phyloP scores from a whole-genome alignment of 2,797 vertebrate genomes.

The Toxotes lorentzi region DNA sequence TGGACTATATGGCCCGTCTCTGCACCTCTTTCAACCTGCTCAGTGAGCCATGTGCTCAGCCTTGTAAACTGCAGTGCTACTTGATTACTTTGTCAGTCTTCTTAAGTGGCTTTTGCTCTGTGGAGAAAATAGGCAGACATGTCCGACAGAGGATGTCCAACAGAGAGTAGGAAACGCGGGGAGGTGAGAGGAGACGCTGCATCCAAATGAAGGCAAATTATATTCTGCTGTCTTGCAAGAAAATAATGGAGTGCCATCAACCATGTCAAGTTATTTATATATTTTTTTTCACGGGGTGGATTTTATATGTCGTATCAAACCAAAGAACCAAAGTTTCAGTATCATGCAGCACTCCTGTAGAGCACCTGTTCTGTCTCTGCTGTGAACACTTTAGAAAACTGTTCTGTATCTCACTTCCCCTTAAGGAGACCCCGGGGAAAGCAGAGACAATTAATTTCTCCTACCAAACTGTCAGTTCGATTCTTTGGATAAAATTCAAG shows the following conservation, averaged over 20 bases:
- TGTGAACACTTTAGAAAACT: constrained; percentile 37
- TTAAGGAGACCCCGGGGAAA: constrained; percentile 44
- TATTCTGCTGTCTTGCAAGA: constrained; percentile 51
- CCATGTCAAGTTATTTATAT: constrained; percentile 5
- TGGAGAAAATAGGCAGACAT: constrained; percentile 66
- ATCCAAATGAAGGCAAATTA: constrained; percentile 61
- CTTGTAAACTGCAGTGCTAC: constrained; percentile 80
- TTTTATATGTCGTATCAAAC: constrained; percentile 40
- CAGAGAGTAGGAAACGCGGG: constrained; percentile 32
- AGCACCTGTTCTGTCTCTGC: constrained; percentile 32
- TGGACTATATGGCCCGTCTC: constrained; percentile 64
- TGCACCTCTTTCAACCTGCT: constrained; percentile 80
- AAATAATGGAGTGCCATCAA: constrained; percentile 51
- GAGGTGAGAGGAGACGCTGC: constrained; percentile 37
- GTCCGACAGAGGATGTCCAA: constrained; percentile 68
- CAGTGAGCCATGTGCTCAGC: constrained; percentile 79
- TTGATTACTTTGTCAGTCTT: constrained; percentile 87
- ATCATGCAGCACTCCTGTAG: constrained; percentile 6
- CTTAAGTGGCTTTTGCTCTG: constrained; percentile 79
- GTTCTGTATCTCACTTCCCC: constrained; percentile 33
- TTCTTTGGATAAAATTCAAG: constrained; percentile 49
- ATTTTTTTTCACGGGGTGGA: constrained; percentile 17
- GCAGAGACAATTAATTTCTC: constrained; percentile 50
- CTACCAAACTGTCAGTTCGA: constrained; percentile 38
- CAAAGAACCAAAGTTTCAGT: constrained; percentile 32